These are phyloP conservation scores for Rynchops niger DNA, from an alignment of 2,113 vertebrate genomes.

Conservation along the genomic window DNA sequence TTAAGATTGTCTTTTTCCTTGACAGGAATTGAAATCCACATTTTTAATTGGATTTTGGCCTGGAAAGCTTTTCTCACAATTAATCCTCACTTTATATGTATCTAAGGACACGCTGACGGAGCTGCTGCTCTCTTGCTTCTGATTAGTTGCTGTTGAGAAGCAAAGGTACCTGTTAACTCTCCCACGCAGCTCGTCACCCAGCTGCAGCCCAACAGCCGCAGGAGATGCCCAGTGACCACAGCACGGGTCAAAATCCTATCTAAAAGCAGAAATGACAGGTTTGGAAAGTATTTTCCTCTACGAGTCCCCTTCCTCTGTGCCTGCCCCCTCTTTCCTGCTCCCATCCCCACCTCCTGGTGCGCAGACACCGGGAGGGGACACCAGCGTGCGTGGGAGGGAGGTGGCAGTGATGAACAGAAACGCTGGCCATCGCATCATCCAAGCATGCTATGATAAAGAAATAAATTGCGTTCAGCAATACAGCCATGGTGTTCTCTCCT, in stretches of 20 bases:
- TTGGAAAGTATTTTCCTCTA: background rate
- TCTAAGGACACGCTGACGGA: background rate
- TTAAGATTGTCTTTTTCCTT: background rate
- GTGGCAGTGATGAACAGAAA: background rate
- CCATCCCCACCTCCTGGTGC: background rate
- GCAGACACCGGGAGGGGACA: background rate
- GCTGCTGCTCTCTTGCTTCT: background rate
- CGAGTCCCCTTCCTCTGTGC: background rate
- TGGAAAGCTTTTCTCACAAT: background rate
- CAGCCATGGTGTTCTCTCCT: background rate
- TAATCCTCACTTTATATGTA: background rate
- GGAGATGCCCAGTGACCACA: background rate
- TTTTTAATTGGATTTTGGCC: background rate
- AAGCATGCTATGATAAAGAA: background rate
- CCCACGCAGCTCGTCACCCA: background rate
- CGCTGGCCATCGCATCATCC: too few species aligned
- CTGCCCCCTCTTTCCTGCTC: too few species aligned
- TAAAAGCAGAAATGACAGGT: background rate
- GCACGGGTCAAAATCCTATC: background rate
- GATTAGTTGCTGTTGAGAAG: too few species aligned
- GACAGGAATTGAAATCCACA: background rate
- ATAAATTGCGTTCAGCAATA: background rate
- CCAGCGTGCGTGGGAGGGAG: background rate
- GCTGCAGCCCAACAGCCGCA: accelerated
- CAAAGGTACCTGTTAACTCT: too few species aligned